A percentile compares a stretch with the other conserved stretches of the same genome.
phyloP scores from a whole-genome alignment of 37 sponge, comb jelly and placozoan genomes.

The Mnemiopsis leidyi region DNA sequence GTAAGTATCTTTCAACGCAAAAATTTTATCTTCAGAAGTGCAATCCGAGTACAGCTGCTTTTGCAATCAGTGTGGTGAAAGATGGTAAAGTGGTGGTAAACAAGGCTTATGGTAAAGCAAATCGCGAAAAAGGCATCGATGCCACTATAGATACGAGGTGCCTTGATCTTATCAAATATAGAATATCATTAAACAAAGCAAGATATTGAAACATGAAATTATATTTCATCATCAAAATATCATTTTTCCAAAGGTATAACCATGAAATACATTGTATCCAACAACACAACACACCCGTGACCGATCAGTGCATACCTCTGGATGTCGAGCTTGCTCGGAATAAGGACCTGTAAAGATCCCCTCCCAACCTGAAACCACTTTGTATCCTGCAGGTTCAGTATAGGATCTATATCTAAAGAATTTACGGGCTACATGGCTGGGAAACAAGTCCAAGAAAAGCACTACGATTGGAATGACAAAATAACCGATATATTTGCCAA shows the following conservation, averaged over 20 bases:
- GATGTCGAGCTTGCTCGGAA: too few species aligned
- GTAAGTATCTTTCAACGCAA: too few species aligned
- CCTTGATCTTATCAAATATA: too few species aligned
- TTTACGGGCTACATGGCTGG: constrained; percentile 4
- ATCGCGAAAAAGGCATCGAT: neutral
- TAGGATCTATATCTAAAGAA: constrained; percentile 2
- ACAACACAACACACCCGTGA: too few species aligned
- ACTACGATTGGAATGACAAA: neutral
- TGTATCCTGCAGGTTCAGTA: constrained; percentile 4
- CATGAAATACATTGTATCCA: too few species aligned
- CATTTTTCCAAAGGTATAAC: too few species aligned
- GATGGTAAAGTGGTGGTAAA: neutral
- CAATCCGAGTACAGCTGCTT: neutral
- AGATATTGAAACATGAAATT: too few species aligned
- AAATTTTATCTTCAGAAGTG: neutral
- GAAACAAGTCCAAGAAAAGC: neutral
- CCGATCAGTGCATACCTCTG: too few species aligned
- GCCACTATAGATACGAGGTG: neutral
- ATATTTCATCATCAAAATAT: too few species aligned
- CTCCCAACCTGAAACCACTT: too few species aligned
- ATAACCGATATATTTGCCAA: neutral
- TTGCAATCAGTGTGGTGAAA: neutral
- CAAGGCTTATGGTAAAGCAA: constrained; percentile 2
- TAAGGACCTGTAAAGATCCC: too few species aligned
- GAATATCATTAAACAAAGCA: too few species aligned